These are phyloP conservation scores for Rhopalosiphum padi DNA, from an alignment of 1,140 invertebrate species.

Conservation along the genomic window DNA sequence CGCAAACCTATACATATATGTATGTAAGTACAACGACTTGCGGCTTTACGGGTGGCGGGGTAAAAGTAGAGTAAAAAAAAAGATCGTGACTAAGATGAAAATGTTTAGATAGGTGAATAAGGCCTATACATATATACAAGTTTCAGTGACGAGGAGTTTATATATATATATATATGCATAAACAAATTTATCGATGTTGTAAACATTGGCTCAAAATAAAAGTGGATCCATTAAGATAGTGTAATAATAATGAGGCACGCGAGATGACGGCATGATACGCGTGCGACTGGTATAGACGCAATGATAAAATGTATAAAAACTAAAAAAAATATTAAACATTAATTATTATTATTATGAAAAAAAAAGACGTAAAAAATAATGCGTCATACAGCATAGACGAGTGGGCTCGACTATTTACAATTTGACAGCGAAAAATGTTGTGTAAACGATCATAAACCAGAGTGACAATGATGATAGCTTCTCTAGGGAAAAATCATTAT, in stretches of 20 bases:
- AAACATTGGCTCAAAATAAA: background rate
- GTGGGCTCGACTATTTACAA: background rate
- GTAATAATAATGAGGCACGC: background rate
- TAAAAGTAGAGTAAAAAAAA: background rate
- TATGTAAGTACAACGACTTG: background rate
- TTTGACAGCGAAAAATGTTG: background rate
- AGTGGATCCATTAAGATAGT: background rate
- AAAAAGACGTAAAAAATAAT: background rate
- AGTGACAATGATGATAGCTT: background rate
- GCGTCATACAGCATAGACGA: too few relatives aligned
- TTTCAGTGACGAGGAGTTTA: background rate
- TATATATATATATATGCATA: background rate
- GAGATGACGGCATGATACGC: background rate
- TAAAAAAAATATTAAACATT: background rate
- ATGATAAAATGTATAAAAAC: background rate
- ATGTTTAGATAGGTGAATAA: background rate
- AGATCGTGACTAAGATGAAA: constrained; percentile 8
- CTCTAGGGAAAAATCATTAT: background rate
- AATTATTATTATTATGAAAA: background rate
- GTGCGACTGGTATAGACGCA: background rate
- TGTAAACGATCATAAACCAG: background rate
- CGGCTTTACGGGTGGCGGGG: background rate
- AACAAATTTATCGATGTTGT: background rate
- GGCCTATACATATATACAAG: background rate
- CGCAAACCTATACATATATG: background rate